phyloP scores from a whole-genome alignment of 2,888 invertebrate species.

The Heliothis peltigera region DNA sequence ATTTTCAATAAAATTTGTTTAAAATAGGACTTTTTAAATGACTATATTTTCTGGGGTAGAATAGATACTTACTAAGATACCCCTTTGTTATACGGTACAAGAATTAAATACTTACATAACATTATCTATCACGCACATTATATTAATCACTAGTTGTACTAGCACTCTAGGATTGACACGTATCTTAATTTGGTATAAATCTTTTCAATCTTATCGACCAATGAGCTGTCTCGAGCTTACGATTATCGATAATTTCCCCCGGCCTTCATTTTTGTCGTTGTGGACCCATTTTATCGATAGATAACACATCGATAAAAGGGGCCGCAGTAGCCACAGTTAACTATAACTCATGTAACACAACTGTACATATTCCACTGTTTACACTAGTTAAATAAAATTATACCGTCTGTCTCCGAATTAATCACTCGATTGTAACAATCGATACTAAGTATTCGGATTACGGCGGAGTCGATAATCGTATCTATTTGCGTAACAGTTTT shows the following conservation, averaged over 20 bases:
- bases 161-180: constrained; percentile 26
- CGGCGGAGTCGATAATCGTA: constrained; percentile 17
- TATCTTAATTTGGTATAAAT: constrained; percentile 40
- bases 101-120: constrained; percentile 16
- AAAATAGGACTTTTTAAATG: too few relatives aligned
- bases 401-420: constrained; percentile 22
- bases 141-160: constrained; percentile 10
- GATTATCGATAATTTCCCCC: constrained; percentile 45
- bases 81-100: neutral
- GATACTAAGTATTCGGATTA: constrained; percentile 6
- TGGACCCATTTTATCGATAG: constrained; percentile 46
- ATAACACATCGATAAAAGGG: constrained; percentile 58
- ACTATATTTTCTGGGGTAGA: too few relatives aligned
- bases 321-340: constrained; percentile 53
- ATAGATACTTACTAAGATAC: constrained; percentile 1
- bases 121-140: neutral
- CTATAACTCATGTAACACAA: constrained; percentile 43
- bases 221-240: constrained; percentile 31
- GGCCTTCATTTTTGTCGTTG: constrained; percentile 50
- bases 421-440: constrained; percentile 24
- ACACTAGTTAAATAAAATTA: constrained; percentile 6
- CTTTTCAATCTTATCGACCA: constrained; percentile 48
- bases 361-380: constrained; percentile 20
- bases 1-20: too few relatives aligned
- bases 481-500: constrained; percentile 33